Evolutionary conservation across 1,140 invertebrate species (phyloP).

Genomic region (Drosophila varians): DNA sequence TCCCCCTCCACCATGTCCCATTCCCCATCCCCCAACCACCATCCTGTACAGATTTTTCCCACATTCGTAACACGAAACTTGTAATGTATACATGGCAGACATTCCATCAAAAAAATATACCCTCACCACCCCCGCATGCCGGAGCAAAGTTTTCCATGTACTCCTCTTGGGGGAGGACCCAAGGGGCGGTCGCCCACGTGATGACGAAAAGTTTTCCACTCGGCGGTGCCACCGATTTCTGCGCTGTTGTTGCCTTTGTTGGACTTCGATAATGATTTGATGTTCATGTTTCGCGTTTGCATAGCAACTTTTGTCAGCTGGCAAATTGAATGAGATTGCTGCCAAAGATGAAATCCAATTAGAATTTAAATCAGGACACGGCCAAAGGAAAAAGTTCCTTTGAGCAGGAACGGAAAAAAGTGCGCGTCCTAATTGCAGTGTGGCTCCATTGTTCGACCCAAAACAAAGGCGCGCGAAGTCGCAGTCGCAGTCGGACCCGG

Average conservation of each 20-base stretch:
- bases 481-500: conserved; percentile 3
- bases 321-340: conserved; percentile 50
- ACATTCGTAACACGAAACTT: conserved; percentile 60
- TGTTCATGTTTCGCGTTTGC: conserved; percentile 59
- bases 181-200: conserved; percentile 10
- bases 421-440: conserved; percentile 41
- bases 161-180: no score
- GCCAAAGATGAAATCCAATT: conserved; percentile 71
- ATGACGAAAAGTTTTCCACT: conserved; percentile 39
- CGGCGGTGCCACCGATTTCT: not conserved
- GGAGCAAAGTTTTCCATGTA: conserved; percentile 32
- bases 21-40: not conserved
- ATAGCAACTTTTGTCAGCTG: conserved; percentile 75
- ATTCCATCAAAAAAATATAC: conserved; percentile 45
- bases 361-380: conserved; percentile 42
- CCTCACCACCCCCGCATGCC: not conserved
- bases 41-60: conserved; percentile 1
- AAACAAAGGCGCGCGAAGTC: conserved; percentile 26
- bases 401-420: conserved; percentile 19
- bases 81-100: conserved; percentile 70
- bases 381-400: conserved; percentile 6
- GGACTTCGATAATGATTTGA: conserved; percentile 46
- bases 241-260: conserved; percentile 11
- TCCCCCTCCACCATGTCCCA: not conserved
- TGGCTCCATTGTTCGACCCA: conserved; percentile 11